Percentiles rank a stretch among this genome's conserved stretches.
phyloP scores from a whole-genome alignment of 2,113 vertebrate genomes.

The Ammodytes marinus region DNA sequence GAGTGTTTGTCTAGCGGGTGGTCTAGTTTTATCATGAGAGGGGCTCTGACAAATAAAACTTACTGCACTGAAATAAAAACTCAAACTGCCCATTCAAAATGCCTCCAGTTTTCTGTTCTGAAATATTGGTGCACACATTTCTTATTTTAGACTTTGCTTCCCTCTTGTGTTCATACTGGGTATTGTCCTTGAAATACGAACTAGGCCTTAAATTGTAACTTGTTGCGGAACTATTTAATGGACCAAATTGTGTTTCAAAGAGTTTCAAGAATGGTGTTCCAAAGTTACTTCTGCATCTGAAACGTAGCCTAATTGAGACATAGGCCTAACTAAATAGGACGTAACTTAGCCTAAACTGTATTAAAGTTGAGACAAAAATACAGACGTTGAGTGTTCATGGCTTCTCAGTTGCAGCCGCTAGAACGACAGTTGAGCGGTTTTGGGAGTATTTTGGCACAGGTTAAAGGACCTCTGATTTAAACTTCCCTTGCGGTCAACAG shows the following conservation, averaged over 20 bases:
- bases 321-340: neutral
- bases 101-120: neutral
- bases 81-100: constrained; percentile 38
- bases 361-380: neutral
- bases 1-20: constrained; percentile 9
- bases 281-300: neutral
- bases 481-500: constrained; percentile 37
- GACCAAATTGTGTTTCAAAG: neutral
- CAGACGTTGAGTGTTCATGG: too few relatives aligned
- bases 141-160: neutral
- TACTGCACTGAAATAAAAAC: constrained; percentile 63
- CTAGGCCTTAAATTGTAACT: neutral
- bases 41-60: constrained; percentile 1
- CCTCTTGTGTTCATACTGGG: constrained; percentile 38
- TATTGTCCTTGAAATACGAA: neutral
- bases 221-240: neutral
- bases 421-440: neutral
- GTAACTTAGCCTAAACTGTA: neutral
- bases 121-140: neutral
- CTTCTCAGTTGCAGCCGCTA: neutral
- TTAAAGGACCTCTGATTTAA: constrained; percentile 14
- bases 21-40: constrained; percentile 11
- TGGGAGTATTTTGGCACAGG: constrained; percentile 19
- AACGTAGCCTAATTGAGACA: neutral
- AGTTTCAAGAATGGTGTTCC: neutral